Conservation (phyloP, 2,113 vertebrate species). For the Muscicapa adusta region DNA sequence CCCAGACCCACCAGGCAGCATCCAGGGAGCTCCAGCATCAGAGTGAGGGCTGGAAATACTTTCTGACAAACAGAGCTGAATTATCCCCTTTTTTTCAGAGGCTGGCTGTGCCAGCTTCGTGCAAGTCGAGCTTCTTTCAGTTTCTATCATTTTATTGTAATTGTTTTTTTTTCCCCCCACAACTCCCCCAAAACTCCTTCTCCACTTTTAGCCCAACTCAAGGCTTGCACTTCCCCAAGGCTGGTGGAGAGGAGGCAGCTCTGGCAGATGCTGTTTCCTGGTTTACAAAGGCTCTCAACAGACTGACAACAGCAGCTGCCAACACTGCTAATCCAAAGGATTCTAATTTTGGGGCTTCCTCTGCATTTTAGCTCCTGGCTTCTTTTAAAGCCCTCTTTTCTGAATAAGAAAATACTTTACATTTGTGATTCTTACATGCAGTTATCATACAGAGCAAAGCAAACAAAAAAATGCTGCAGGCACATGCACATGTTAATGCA, state of each 20-base stretch:
- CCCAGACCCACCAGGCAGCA: background rate
- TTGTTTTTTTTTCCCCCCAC: accelerated
- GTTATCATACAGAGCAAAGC: background rate
- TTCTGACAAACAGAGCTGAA: background rate
- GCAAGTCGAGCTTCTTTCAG: background rate
- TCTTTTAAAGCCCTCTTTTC: background rate
- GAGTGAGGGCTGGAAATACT: background rate
- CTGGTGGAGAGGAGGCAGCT: background rate
- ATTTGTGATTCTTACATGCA: background rate
- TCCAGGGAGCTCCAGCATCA: background rate
- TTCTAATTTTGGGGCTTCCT: background rate
- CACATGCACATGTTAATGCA: background rate
- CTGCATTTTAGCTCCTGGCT: background rate
- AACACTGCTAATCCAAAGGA: background rate
- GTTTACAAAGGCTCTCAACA: background rate
- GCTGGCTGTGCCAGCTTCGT: background rate
- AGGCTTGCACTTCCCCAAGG: background rate
- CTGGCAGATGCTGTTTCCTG: background rate
- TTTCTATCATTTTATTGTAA: background rate
- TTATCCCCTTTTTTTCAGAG: background rate
- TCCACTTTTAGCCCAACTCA: background rate
- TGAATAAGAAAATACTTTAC: background rate
- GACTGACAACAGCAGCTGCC: background rate
- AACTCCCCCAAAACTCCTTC: background rate
- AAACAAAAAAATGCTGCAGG: background rate